phyloP scores from a whole-genome alignment of 2,888 invertebrate genomes.

The Tetranychus truncatus region DNA sequence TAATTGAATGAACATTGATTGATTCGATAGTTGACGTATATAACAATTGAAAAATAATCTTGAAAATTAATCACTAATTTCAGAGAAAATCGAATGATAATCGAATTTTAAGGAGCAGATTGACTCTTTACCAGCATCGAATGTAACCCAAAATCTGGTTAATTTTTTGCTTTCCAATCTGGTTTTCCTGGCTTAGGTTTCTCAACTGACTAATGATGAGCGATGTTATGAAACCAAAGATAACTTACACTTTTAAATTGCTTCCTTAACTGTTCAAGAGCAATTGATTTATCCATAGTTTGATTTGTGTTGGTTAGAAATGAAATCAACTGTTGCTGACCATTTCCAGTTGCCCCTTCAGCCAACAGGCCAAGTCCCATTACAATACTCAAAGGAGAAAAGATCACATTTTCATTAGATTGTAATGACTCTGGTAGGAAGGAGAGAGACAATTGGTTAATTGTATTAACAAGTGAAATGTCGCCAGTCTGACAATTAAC shows the following conservation, averaged over 20 bases:
- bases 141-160: too few species aligned
- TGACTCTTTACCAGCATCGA: too few species aligned
- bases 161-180: too few species aligned
- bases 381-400: conserved; percentile 7
- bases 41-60: too few species aligned
- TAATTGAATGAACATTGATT: too few species aligned
- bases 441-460: conserved; percentile 2
- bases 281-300: neutral
- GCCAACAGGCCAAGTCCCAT: conserved; percentile 3
- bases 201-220: neutral
- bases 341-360: neutral
- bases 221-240: neutral
- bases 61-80: too few species aligned
- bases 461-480: neutral
- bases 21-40: too few species aligned
- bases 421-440: neutral
- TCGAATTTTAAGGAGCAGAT: too few species aligned
- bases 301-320: neutral
- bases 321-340: neutral
- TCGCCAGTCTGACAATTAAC: neutral
- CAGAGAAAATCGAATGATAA: too few species aligned
- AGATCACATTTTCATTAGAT: conserved; percentile 8
- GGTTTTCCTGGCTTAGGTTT: neutral
- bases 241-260: neutral
- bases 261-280: neutral